A percentile compares a stretch with the other conserved stretches of the same genome.
Conservation (phyloP, 2,888 invertebrate species). For the Alloscopus bannaensis region DNA sequence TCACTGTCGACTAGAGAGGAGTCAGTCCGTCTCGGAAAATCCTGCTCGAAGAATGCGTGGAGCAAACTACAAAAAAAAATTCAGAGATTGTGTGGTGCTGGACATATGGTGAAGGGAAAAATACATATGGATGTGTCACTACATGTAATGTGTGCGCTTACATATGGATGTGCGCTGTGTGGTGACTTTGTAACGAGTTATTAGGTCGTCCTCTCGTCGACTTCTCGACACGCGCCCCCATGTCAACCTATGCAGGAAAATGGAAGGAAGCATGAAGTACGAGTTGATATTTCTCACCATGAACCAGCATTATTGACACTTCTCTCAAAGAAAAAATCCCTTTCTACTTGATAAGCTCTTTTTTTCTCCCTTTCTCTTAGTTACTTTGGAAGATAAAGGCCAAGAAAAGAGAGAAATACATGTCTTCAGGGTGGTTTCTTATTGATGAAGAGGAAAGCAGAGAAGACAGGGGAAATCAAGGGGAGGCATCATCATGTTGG, state of each 20-base stretch:
- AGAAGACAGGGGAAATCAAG: not conserved
- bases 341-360: slow-evolving; percentile 48
- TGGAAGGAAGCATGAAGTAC: slow-evolving; percentile 28
- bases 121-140: not conserved
- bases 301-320: slow-evolving; percentile 38
- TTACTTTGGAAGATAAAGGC: too few species aligned
- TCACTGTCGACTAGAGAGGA: too few species aligned
- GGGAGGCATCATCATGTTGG: not conserved
- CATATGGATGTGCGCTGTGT: slow-evolving; percentile 38
- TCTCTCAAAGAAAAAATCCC: slow-evolving; percentile 32
- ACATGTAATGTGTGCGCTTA: too few species aligned
- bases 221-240: slow-evolving; percentile 50
- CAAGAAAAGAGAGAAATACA: too few species aligned
- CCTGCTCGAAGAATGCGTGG: too few species aligned
- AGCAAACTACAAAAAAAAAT: too few species aligned
- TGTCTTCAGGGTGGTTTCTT: not conserved
- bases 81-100: too few species aligned
- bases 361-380: too few species aligned
- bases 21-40: too few species aligned
- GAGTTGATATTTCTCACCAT: not conserved
- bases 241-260: slow-evolving; percentile 25
- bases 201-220: slow-evolving; percentile 20
- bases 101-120: slow-evolving; percentile 5
- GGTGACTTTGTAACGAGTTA: slow-evolving; percentile 57
- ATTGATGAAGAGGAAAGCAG: not conserved